Conservation (phyloP, 1,140 invertebrate species). For the Sminthurinus signatus region DNA sequence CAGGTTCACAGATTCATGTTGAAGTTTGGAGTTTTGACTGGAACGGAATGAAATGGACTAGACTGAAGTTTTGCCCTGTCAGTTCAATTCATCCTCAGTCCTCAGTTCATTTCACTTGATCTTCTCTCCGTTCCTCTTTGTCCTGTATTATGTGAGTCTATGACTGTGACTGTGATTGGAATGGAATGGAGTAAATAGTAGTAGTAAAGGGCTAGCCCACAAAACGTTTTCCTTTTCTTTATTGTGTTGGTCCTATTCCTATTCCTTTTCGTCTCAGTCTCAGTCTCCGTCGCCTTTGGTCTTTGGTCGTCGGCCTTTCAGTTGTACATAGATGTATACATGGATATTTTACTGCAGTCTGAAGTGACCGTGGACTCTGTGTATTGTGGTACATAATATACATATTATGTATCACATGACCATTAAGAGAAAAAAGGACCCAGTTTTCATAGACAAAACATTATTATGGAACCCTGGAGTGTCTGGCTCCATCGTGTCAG, state of each 20-base stretch:
- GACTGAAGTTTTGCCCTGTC: background rate
- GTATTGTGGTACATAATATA: too few relatives aligned
- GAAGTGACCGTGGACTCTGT: too few relatives aligned
- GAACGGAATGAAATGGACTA: background rate
- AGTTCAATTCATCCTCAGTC: too few relatives aligned
- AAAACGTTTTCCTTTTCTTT: background rate
- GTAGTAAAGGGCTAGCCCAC: background rate
- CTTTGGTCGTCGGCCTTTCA: too few relatives aligned
- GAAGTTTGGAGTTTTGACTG: too few relatives aligned
- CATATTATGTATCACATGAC: too few relatives aligned
- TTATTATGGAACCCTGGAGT: constrained; percentile 20
- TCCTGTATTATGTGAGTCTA: background rate
- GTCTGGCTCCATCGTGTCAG: constrained; percentile 22
- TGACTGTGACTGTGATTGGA: too few relatives aligned
- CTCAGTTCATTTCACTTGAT: constrained; percentile 12
- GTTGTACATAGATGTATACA: too few relatives aligned
- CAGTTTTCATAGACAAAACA: constrained; percentile 25
- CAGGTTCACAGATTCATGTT: too few relatives aligned
- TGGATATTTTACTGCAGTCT: too few relatives aligned
- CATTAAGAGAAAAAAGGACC: constrained; percentile 13
- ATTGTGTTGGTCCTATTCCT: background rate
- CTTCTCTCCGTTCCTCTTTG: background rate
- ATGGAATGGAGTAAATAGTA: too few relatives aligned
- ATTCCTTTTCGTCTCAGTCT: background rate
- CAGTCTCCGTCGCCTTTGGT: constrained; percentile 10